Base-by-base conservation (phyloP, 2,888 invertebrate genomes). In the Stenotaenia linearis region DNA sequence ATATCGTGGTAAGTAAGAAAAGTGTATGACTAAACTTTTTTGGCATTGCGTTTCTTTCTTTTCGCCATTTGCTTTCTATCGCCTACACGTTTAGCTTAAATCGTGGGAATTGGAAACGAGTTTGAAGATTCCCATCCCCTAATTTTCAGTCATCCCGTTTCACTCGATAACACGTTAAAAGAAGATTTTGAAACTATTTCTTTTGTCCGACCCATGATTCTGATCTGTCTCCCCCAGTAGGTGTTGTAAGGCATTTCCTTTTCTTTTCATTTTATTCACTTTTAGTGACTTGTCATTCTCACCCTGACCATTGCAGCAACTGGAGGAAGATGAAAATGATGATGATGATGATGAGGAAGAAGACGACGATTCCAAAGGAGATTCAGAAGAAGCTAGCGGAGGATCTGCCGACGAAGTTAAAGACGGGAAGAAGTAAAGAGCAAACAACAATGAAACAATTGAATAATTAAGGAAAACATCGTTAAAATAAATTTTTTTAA, bases 151-250 rank as follows among this genome's bases (percentile, higher is more conserved):
- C n/a, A n/a, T n/a, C n/a, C n/a, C n/a, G n/a, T n/a, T n/a, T n/a
- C n/a, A n/a, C n/a, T n/a, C n/a, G n/a, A n/a, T n/a, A n/a, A n/a
- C n/a, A n/a, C n/a, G n/a, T n/a, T n/a, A n/a, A n/a, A n/a, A n/a
- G n/a, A n/a, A n/a, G n/a, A n/a, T n/a, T n/a, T n/a, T n/a, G n/a
- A n/a, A n/a, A n/a, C n/a, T n/a, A n/a, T n/a, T n/a, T n/a, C n/a
- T n/a, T n/a, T n/a, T n/a, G n/a, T 61, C 23, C 10, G 61, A 6
- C 61, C 61, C 61, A 23, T 25, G 25, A 61, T 61, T 23, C 61
- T 61, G 61, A 61, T 61, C 61, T 61, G 61, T 61, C 61, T 61
- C 61, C 61, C 61, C 61, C 61, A 61, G 61, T 61, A 61, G 61
- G 61, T 61, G 61, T 61, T 61, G 61, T 61, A 61, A 61, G 61